These are phyloP conservation scores for Ypsolopha scabrella DNA, from an alignment of 2,888 invertebrate species.

Conservation along the genomic window DNA sequence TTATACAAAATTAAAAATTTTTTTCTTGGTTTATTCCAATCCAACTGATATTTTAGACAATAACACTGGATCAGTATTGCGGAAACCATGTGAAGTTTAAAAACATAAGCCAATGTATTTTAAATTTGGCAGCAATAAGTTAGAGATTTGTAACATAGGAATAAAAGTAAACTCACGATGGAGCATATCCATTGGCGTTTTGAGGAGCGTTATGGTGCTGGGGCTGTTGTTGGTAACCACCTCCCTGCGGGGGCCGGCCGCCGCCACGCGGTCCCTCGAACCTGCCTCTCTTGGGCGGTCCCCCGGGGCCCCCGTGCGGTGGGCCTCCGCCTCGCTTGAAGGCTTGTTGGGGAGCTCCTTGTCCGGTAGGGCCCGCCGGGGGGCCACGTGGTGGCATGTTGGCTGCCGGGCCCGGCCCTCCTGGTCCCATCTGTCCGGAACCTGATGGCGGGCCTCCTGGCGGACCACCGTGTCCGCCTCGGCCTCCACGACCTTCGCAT, in stretches of 20 bases:
- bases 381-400: conserved; percentile 6
- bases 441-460: neutral
- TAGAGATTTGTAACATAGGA: no score
- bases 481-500: conserved; percentile 27
- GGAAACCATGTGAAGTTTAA: no score
- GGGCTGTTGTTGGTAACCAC: conserved; percentile 36
- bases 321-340: conserved; percentile 51
- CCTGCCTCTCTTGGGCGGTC: conserved; percentile 55
- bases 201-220: conserved; percentile 18
- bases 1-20: no score
- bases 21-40: no score
- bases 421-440: neutral
- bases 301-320: conserved; percentile 41
- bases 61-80: no score
- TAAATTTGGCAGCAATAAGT: no score
- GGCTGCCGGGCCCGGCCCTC: neutral
- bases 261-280: conserved; percentile 48
- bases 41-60: no score
- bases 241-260: conserved; percentile 28
- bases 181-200: conserved; percentile 51
- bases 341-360: conserved; percentile 16
- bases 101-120: no score
- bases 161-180: conserved; percentile 13
- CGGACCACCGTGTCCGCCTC: conserved; percentile 36
- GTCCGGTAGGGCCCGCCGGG: conserved; percentile 10